Evolutionary conservation across 2,113 vertebrate genomes (phyloP), one percentile per base, ranked within the genome.

Genomic region (Zosterops pallidus): DNA sequence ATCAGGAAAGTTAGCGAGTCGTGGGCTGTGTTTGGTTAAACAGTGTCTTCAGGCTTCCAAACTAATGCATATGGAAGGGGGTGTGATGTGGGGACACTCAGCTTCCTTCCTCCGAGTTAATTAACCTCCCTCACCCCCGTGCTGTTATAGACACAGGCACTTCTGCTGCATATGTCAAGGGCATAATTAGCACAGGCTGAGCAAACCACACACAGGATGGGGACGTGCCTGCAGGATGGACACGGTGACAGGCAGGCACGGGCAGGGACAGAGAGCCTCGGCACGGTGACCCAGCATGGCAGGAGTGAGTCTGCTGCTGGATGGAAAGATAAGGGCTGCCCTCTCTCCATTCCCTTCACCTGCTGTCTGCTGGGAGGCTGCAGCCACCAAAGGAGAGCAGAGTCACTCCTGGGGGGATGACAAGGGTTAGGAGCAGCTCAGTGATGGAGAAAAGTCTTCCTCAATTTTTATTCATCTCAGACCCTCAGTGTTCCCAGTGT

Each of bases 91-190:
- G 95, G 92, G 95, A 90, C 86, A 96, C 50, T 39, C 95, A 83
- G 96, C 93, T 97, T 95, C 91, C 94, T 94, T 96, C 90, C 97
- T 98, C 94, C 3, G 49, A 97, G 95, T 97, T 98, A 97, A 98
- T 98, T 98, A 98, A 98, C 97, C 98, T 98, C 95, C 80, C 76
- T 97, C 96, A 97, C 96, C 96, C 89, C 92, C 89, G 70, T 65
- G 94, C 95, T 91, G 90, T 78, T 95, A 92, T 47, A 97, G 95
- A 95, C 95, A 97, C 94, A 92, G 85, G 92, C 91, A 92, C 94
- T 96, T 96, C 79, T 95, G 57, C 86, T 69, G 96, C 93, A 88
- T 90, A 89, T 92, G 87, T 96, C 97, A 93, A 95, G 92, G 90
- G 95, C 81, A 17, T 97, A 97, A 97, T 98, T 97, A 98, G 91